A percentile compares a stretch with the other conserved stretches of the same genome.
Conservation (phyloP, 2,113 vertebrate genomes). For the Nipponia nippon region DNA sequence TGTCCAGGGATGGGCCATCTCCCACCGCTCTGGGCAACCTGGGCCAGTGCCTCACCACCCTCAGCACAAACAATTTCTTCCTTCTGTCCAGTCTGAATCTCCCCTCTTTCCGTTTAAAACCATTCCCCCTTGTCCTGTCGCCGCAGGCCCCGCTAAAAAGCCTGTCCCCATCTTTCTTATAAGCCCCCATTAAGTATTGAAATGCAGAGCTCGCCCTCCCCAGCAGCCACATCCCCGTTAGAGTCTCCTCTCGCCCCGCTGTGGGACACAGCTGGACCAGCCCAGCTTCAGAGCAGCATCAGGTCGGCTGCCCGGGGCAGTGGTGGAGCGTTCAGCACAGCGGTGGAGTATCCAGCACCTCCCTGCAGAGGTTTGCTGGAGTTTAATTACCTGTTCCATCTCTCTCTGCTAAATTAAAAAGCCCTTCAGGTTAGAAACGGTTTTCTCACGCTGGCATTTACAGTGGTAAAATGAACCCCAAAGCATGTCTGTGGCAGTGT, state of each 20-base stretch:
- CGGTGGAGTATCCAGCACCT: not conserved
- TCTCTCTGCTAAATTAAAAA: not conserved
- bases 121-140: not conserved
- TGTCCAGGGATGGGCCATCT: not conserved
- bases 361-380: not conserved
- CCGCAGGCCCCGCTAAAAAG: not conserved
- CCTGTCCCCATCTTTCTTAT: not conserved
- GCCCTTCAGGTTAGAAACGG: not conserved
- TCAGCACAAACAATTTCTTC: accelerated
- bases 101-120: not conserved
- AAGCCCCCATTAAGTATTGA: not conserved
- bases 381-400: not conserved
- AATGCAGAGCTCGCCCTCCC: too few species aligned
- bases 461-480: too few species aligned
- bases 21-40: not conserved
- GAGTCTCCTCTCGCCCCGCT: not conserved
- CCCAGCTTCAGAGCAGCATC: too few species aligned
- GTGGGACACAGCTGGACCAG: not conserved
- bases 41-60: not conserved
- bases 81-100: not conserved
- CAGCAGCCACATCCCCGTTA: not conserved
- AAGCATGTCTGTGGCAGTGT: not conserved
- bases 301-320: not conserved
- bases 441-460: not conserved
- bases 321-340: not conserved